Conservation (phyloP, 1,140 invertebrate species). For the Anagrus nilaparvatae region DNA sequence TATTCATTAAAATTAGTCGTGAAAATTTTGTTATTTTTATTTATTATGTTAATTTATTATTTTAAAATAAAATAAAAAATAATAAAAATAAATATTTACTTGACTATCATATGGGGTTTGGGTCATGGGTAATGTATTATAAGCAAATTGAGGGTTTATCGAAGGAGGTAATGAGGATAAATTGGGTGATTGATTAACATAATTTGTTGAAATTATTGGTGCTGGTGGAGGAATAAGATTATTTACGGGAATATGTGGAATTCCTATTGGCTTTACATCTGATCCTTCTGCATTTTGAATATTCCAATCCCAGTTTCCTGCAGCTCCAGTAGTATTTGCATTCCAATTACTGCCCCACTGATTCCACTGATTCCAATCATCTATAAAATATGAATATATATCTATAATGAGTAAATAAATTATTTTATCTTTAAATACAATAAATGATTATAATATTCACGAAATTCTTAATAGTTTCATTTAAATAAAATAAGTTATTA, state of each 20-base stretch:
- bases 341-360: conserved; percentile 45
- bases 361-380: conserved; percentile 50
- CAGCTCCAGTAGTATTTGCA: conserved; percentile 25
- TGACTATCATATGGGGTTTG: conserved; percentile 32
- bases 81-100: conserved; percentile 18
- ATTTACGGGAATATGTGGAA: conserved; percentile 26
- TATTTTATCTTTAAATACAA: too few species aligned
- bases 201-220: conserved; percentile 33
- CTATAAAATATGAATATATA: conserved; percentile 21
- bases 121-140: conserved; percentile 32
- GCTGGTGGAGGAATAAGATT: conserved; percentile 32
- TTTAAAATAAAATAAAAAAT: conserved; percentile 1
- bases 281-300: conserved; percentile 33
- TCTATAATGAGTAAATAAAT: too few species aligned
- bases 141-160: conserved; percentile 36
- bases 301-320: conserved; percentile 42
- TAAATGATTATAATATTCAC: too few species aligned
- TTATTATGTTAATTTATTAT: conserved; percentile 10
- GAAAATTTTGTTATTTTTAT: not conserved
- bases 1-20: too few species aligned
- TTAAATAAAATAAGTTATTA: too few species aligned
- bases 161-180: conserved; percentile 31
- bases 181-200: conserved; percentile 25
- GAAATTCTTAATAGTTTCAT: too few species aligned
- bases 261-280: conserved; percentile 39